Evolutionary conservation across 2,797 vertebrate genomes (phyloP), one percentile per base, ranked within the genome.

Genomic region (Alosa sapidissima): DNA sequence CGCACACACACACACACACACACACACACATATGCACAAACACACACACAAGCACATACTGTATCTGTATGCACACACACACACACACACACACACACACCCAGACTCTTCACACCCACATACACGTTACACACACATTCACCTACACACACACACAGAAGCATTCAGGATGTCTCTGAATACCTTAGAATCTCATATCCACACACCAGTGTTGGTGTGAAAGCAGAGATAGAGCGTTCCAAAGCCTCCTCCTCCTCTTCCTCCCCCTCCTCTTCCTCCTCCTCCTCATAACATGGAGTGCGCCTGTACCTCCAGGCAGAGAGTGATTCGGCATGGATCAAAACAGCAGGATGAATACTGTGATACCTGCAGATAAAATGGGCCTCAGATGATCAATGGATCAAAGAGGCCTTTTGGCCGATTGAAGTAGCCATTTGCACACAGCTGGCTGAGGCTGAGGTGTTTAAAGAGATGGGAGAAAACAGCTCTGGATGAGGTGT

Each of bases 351-450:
- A 82, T 81, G 78, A 51, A 81, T 82, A 62, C 82, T 87, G 82
- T 88, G 87, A 87, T 90, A 87, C 85, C 81, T 36, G 58, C 84
- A 84, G 84, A 88, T 86, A 84, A 84, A 85, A 85, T 82, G 81
- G 21, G 9, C 83, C 82, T 41, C 83, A 62, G 65, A 78, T 78
- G 36, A 86, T 88, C 87, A 85, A 87, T 84, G 82, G 85, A 88
- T 86, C 86, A 86, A 89, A 86, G 75, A 19, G 41, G 60, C 28
- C 81, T 83, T 86, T 83, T 58, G 85, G 75, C 16, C 84, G 65
- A 85, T 78, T 36, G 84, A 33, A 85, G 85, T 81, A 85, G 86
- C 86, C 83, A 87, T 86, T 89, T 84, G 86, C 83, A 58, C 62
- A 72, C 85, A 84, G 81, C 83, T 88, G 87, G 83, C 81, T 81